phyloP scores from a whole-genome alignment of 2,888 invertebrate species.

The Eumacrocentrus americanus region DNA sequence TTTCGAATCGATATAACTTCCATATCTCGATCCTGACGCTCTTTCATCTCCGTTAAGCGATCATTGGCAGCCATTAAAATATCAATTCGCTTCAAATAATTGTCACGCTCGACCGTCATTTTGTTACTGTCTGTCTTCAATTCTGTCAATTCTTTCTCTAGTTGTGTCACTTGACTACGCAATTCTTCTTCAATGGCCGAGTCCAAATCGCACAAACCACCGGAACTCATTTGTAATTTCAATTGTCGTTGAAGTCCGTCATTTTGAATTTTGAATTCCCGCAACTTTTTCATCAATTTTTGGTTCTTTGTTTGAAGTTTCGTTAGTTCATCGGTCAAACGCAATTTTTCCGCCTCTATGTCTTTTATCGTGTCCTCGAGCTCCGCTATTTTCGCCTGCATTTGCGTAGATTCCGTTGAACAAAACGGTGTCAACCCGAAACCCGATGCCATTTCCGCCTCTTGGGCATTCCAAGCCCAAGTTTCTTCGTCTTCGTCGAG shows the following conservation, averaged over 20 bases:
- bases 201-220: conserved; percentile 71
- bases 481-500: conserved; percentile 65
- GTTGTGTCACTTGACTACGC: conserved; percentile 69
- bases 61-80: conserved; percentile 78
- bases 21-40: conserved; percentile 79
- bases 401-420: conserved; percentile 39
- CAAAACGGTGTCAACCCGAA: conserved; percentile 7
- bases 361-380: conserved; percentile 68
- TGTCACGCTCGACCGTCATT: conserved; percentile 72
- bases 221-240: conserved; percentile 64
- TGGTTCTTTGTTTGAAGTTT: conserved; percentile 73
- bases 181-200: conserved; percentile 82
- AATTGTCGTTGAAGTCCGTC: conserved; percentile 68
- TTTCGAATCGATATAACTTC: conserved; percentile 75
- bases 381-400: conserved; percentile 63
- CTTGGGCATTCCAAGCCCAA: conserved; percentile 69
- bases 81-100: conserved; percentile 74
- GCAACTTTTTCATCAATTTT: conserved; percentile 83
- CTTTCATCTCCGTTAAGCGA: conserved; percentile 79
- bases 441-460: conserved; percentile 50
- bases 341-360: conserved; percentile 67
- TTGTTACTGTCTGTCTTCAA: conserved; percentile 67
- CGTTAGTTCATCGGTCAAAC: conserved; percentile 69
- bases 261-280: conserved; percentile 77
- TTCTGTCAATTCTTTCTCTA: conserved; percentile 73